These are phyloP conservation scores for Pollenia griseotomentosa DNA, from an alignment of 2,888 invertebrate genomes.

Conservation along the genomic window DNA sequence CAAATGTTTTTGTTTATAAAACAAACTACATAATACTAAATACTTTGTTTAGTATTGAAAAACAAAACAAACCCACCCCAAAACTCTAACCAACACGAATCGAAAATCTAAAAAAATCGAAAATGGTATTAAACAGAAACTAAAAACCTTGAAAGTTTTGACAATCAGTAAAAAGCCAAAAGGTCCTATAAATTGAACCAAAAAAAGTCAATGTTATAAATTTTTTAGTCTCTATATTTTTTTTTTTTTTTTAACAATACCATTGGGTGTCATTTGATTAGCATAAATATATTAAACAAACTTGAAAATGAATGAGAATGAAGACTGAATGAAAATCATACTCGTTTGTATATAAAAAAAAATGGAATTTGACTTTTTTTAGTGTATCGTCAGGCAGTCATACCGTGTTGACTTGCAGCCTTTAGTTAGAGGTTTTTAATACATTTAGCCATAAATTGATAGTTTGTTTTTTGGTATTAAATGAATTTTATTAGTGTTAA, in stretches of 20 bases:
- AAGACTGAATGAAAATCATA: constrained; percentile 6
- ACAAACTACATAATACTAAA: constrained; percentile 44
- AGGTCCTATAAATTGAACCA: constrained; percentile 50
- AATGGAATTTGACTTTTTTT: constrained; percentile 14
- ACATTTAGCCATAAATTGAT: constrained; percentile 23
- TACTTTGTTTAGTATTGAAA: constrained; percentile 27
- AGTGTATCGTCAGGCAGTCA: background rate
- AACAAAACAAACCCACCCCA: constrained; percentile 11
- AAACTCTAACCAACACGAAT: background rate
- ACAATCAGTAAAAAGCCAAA: constrained; percentile 67
- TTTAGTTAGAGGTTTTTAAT: background rate
- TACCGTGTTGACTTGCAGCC: constrained; percentile 38
- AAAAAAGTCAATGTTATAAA: constrained; percentile 68
- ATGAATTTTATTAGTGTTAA: constrained; percentile 66
- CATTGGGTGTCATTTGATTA: constrained; percentile 75
- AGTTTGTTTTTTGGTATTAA: constrained; percentile 36
- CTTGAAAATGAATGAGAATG: constrained; percentile 35
- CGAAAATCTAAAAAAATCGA: constrained; percentile 41
- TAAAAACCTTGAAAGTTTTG: constrained; percentile 67
- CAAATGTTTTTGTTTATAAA: constrained; percentile 42
- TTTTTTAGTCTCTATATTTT: constrained; percentile 26
- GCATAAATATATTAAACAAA: constrained; percentile 72
- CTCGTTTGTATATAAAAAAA: too few relatives aligned
- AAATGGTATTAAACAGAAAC: constrained; percentile 19
- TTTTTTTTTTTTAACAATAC: constrained; percentile 68